Base-by-base conservation (phyloP, 2,797 vertebrate genomes). In the Brachyrhaphis roseni region DNA sequence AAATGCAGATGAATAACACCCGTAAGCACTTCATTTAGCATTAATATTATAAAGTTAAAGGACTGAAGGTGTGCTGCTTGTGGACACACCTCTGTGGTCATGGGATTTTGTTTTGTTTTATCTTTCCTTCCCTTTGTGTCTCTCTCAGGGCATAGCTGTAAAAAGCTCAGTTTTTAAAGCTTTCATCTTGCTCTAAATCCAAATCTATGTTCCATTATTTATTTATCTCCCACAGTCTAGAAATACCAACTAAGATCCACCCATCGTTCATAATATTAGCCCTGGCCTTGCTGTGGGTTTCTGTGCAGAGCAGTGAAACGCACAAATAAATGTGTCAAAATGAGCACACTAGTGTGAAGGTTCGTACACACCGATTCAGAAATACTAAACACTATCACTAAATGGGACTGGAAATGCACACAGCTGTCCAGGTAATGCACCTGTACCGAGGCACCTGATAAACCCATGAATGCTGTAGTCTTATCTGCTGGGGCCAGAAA, bases 401-500 rank as follows among this genome's bases (percentile, higher is more conserved):
- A 92, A 87, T 78, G 83, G 68, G 41, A 82, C 83, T 82, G 77
- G 46, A 74, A 76, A 86, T 72, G 81, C 28, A 73, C 82, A 87
- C 84, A 80, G 84, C 80, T 72, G 59, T 89, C 83, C 90, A 90
- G 90, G 92, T 92, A 93, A 91, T 94, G 88, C 89, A 92, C 91
- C 91, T 92, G 88, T 81, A 79, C 84, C 10, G 85, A 86, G 86
- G 78, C 80, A 78, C 87, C 90, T 77, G 93, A 93, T 93, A 93
- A 93, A 91, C 88, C 89, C 90, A 82, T 78, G 82, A 91, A 91
- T 86, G 91, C 88, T 90, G 79, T 78, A 20, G 86, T 85, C 90
- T 95, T 95, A 95, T 95, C 94, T 87, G 83, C 77, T 77, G 28
- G 4, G 81, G 75, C 88, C 93, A 95, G 91, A 71, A 71, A 87